Evolutionary conservation across 2,797 vertebrate species (phyloP), one percentile per base, ranked within the genome.

Genomic region (Pantherophis alleghaniensis): DNA sequence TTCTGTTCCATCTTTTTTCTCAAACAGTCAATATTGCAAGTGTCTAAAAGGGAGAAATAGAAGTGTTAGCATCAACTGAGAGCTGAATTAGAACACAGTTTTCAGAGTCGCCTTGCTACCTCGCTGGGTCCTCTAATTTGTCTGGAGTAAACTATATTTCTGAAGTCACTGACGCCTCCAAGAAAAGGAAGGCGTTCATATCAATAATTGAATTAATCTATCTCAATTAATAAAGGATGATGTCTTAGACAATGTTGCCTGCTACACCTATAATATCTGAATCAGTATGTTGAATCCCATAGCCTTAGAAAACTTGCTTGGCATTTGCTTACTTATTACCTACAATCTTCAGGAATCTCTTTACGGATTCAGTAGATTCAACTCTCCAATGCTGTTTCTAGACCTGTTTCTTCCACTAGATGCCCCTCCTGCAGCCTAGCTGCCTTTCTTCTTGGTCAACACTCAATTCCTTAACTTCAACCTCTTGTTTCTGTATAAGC

Each of bases 21-120:
- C 95, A 99, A 94, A 79, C 99, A 99, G 92, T 99, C 98, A 6
- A 98, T 96, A 47, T 99, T 98, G 55, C 99, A 99, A 3, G 97
- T 94, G 89, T 99, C 99, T 99, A 97, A 88, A 92, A 83, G 55
- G 96, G 55, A 95, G 37, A 95, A 94, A 26, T 32, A 97, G 94
- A 91, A 96, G 96, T 96, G 96, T 93, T 95, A 97, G 96, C 96
- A 96, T 95, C 95, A 96, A 93, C 94, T 96, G 4, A 83, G 74
- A 95, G 96, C 94, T 92, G 93, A 94, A 96, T 95, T 93, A 51
- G 42, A 59, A 37, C 37, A 87, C 1, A n/a, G n/a, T 53, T 83
- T 66, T 24, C 60, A 56, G 20, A 28, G 60, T 18, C 5, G 5
- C n/a, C 20, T 51, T 79, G 51, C 4, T 60, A 14, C 86, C 51